Evolutionary conservation across 2,888 invertebrate species (phyloP), one percentile per base, ranked within the genome.

Genomic region (Nemotelus nigrinus): DNA sequence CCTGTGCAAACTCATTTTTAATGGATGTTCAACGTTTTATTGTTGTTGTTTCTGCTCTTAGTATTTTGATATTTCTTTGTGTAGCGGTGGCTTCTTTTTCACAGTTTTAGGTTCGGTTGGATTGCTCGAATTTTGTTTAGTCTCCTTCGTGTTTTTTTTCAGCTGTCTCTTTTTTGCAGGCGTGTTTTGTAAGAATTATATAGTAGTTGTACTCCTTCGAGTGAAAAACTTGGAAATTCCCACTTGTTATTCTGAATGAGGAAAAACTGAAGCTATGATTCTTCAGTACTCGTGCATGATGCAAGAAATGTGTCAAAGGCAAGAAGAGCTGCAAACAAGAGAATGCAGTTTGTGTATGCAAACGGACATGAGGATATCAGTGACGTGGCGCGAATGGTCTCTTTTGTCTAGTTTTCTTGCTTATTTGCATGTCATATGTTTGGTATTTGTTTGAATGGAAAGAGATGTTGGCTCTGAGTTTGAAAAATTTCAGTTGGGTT

Each of bases 1-100:
- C 67, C 65, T 79, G 77, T 79, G 77, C 77, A 79, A 79, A 79
- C 79, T 78, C 79, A 79, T 79, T 79, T 79, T 79, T 79, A 79
- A 79, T 79, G 79, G 79, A 79, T 79, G 77, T 76, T 77, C 79
- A 78, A 39, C 77, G 76, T 79, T 72, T 77, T 79, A 79, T 79
- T 79, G 77, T 79, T 77, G 79, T 77, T 78, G 57, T 8, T 25
- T 57, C 7, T 10, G 10, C 57, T 25, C 57, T 57, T 25, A 57
- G 10, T 25, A 25, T 57, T 57, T 3, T 10, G 57, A 57, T 39
- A 43, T 6, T 41, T 39, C 43, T 63, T 63, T 63, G 63, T 63
- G 39, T 63, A 25, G 25, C 60, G 71, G 55, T 8, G 41, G 45
- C 45, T 53, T 50, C 39, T 67, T 45, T 2, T 8, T 39, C 3